phyloP scores from a whole-genome alignment of 2,113 vertebrate genomes.

The Condylura cristata region DNA sequence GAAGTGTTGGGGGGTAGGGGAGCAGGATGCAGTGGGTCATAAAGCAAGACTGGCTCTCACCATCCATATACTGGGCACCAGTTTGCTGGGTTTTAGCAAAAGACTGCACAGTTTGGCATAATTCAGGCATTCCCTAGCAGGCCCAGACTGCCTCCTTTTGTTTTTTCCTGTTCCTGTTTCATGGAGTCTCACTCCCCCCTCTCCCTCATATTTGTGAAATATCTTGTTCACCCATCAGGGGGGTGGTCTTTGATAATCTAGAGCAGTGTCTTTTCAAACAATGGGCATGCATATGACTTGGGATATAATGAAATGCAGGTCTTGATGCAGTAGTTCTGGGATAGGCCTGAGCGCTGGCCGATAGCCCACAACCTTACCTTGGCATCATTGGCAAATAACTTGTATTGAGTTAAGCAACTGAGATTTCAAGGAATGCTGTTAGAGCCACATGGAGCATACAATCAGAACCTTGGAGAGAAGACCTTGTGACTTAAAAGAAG shows the following conservation, averaged over 20 bases:
- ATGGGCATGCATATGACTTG: not conserved
- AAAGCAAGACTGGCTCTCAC: not conserved
- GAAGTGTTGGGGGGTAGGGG: not conserved
- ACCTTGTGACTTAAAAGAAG: not conserved
- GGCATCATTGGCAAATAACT: not conserved
- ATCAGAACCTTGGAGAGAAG: not conserved
- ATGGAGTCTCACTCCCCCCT: not conserved
- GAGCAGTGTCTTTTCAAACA: too few relatives aligned
- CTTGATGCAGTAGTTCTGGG: not conserved
- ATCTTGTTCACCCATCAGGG: not conserved
- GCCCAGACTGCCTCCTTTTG: not conserved
- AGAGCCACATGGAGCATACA: not conserved
- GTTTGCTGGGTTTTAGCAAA: not conserved
- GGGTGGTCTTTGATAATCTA: not conserved
- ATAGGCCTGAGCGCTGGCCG: not conserved
- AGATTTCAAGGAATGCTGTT: not conserved
- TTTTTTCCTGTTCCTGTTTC: not conserved
- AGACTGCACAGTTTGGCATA: not conserved
- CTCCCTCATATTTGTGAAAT: not conserved
- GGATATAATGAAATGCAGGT: not conserved
- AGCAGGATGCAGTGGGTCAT: fast-evolving
- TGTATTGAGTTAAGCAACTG: not conserved
- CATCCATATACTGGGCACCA: not conserved
- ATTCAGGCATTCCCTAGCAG: not conserved
- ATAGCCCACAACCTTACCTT: not conserved